Evolutionary conservation across 2,113 vertebrate genomes (phyloP).

Genomic region (Nanorana parkeri): DNA sequence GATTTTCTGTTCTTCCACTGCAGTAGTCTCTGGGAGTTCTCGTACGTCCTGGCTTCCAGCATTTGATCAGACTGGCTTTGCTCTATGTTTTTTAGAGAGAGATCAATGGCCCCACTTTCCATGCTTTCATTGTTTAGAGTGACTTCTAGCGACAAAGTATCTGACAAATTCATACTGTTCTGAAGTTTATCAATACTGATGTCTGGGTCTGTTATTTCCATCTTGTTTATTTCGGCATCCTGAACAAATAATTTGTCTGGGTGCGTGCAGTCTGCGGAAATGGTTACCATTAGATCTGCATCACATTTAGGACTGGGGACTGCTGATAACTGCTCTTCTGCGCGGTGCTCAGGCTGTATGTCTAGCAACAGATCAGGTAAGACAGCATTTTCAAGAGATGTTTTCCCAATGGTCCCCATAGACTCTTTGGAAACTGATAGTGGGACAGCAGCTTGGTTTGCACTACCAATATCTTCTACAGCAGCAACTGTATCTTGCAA

Average conservation of each 20-base stretch:
- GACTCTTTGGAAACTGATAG: neutral
- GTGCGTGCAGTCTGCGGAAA: neutral
- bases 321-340: neutral
- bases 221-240: rapidly evolving
- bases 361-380: constrained; percentile 13
- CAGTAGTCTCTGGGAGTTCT: constrained; percentile 59
- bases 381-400: neutral
- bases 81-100: too few species aligned
- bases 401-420: neutral
- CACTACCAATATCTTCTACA: neutral
- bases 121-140: neutral
- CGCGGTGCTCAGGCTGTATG: neutral
- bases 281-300: neutral
- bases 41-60: neutral
- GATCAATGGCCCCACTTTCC: too few species aligned
- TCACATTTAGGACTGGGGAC: neutral
- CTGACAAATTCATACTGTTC: neutral
- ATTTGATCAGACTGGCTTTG: neutral
- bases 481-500: neutral
- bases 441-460: too few species aligned
- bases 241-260: too few species aligned
- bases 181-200: neutral
- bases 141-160: neutral
- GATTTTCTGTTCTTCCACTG: constrained; percentile 85
- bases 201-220: neutral